phyloP scores from a whole-genome alignment of 2,113 vertebrate genomes.

The Apodemus speciosus region DNA sequence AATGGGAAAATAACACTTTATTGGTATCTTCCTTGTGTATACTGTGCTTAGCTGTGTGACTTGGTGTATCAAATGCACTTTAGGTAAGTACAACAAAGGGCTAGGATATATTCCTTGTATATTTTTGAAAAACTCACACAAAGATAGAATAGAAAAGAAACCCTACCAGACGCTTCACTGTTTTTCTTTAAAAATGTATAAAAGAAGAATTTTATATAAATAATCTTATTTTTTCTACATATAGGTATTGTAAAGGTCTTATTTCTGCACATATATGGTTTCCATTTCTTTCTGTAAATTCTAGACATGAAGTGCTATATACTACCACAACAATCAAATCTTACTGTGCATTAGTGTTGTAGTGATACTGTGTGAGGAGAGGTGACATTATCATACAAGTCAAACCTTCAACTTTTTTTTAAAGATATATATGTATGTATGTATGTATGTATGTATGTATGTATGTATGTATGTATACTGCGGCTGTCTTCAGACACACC shows the following conservation, averaged over 20 bases:
- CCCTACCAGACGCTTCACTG: not conserved
- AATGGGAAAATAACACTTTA: conserved; percentile 49
- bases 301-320: not conserved
- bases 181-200: not conserved
- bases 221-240: conserved; percentile 18
- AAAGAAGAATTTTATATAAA: conserved; percentile 6
- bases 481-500: too few species aligned
- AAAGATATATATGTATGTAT: too few species aligned
- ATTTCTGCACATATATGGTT: not conserved
- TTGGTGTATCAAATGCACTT: conserved; percentile 59
- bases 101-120: not conserved
- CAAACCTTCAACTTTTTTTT: not conserved
- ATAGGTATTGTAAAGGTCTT: not conserved
- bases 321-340: not conserved
- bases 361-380: not conserved
- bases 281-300: not conserved
- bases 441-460: too few species aligned
- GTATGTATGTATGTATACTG: too few species aligned
- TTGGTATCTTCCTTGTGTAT: conserved; percentile 24
- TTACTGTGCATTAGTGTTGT: not conserved
- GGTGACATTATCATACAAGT: not conserved
- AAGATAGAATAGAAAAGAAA: conserved; percentile 16
- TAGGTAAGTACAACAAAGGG: conserved; percentile 22
- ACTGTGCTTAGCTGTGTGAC: conserved; percentile 38
- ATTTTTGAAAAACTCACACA: conserved; percentile 20